phyloP scores from a whole-genome alignment of 2,888 invertebrate species.

The Carterocephalus palaemon region DNA sequence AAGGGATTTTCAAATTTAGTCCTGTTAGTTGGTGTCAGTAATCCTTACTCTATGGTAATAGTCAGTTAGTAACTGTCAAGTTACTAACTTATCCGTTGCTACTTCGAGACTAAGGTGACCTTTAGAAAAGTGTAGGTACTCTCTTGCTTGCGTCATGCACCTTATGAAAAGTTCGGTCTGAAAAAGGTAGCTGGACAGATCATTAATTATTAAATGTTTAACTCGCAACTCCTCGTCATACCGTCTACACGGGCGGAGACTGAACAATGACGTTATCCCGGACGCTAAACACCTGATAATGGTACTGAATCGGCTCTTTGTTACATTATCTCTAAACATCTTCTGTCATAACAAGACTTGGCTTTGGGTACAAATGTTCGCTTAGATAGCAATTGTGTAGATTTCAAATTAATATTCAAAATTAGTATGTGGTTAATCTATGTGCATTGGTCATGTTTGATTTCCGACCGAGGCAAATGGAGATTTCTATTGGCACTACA shows the following conservation, averaged over 20 bases:
- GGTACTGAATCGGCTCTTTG: constrained; percentile 13
- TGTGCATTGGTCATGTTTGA: too few species aligned
- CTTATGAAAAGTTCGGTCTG: background rate
- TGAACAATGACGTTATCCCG: constrained; percentile 13
- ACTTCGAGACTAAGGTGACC: too few species aligned
- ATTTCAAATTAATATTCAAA: background rate
- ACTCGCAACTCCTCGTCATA: constrained; percentile 6
- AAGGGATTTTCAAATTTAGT: too few species aligned
- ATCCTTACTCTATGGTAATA: too few species aligned
- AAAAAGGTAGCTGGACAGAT: background rate
- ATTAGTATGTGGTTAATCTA: too few species aligned
- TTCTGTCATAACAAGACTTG: constrained; percentile 17
- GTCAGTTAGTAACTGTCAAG: too few species aligned
- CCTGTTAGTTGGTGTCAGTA: too few species aligned
- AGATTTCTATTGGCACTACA: too few species aligned
- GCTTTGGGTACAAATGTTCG: constrained; percentile 10
- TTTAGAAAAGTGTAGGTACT: too few species aligned
- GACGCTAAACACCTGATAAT: constrained; percentile 19
- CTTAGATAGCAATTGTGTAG: constrained; percentile 3
- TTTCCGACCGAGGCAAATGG: too few species aligned
- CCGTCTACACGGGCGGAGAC: constrained; percentile 9
- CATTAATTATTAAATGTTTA: constrained; percentile 12
- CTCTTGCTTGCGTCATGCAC: too few species aligned
- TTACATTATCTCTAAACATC: constrained; percentile 20
- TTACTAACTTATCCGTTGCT: too few species aligned